phyloP scores from a whole-genome alignment of 2,797 vertebrate genomes.

The Cossypha niveicapilla region DNA sequence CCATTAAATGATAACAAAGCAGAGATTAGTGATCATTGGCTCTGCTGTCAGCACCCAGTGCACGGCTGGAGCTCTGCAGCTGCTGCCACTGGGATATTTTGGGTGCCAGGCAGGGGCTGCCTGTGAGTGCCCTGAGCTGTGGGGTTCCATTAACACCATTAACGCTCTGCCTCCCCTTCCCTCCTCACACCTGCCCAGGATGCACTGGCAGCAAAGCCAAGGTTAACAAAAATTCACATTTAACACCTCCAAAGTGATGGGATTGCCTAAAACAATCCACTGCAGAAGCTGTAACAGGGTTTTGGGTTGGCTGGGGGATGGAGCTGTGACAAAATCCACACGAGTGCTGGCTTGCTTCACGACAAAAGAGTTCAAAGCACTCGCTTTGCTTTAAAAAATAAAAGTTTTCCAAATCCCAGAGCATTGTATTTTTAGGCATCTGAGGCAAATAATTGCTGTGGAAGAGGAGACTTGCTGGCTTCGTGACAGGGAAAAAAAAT shows the following conservation, averaged over 20 bases:
- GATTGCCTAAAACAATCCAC: background rate
- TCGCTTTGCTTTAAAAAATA: background rate
- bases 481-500: background rate
- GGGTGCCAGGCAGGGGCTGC: background rate
- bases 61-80: background rate
- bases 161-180: background rate
- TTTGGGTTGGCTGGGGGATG: background rate
- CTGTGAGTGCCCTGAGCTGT: background rate
- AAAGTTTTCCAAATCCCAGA: background rate
- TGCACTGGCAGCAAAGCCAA: background rate
- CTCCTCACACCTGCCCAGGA: rapidly evolving
- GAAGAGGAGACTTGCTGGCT: background rate
- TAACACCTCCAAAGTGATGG: background rate
- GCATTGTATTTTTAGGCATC: background rate
- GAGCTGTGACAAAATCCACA: background rate
- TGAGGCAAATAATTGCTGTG: background rate
- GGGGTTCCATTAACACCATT: too few species aligned
- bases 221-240: background rate
- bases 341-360: background rate
- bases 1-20: background rate
- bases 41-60: background rate
- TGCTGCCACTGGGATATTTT: background rate
- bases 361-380: background rate
- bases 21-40: background rate
- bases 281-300: background rate